Evolutionary conservation across 2,113 vertebrate genomes (phyloP), one percentile per base, ranked within the genome.

Genomic region (Argyrosomus japonicus): DNA sequence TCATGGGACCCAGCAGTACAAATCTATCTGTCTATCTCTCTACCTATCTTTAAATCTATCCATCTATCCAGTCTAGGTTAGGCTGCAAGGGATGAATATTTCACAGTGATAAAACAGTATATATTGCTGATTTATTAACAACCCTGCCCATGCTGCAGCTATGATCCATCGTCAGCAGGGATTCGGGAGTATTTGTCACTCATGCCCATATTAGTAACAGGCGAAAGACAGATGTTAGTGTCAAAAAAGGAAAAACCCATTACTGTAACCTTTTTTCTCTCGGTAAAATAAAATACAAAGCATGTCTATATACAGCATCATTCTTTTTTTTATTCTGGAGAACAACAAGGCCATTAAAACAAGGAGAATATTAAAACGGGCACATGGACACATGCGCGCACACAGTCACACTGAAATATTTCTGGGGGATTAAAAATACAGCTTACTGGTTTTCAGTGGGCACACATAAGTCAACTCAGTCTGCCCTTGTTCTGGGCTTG

Each of bases 401-500:
- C 21, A 15, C 17, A 27, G 23, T 68, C 17, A 61, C 17, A n/a
- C 5, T 27, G 29, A 48, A 68, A 68, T 23, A n/a, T 40, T 79
- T 75, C 6, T 68, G 1, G 29, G n/a, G 25, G 48, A 21, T 80
- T 68, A 77, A n/a, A 61, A 65, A 56, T 18, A 32, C 5, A 62
- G 32, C 25, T 40, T 23, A 58, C 23, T 19, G n/a, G 19, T 68
- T 86, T 61, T 63, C 53, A 67, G 56, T 40, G 47, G 17, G 17
- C 29, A 36, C 61, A n/a, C 5, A 36, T 18, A 13, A 70, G 43
- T 63, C 29, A 29, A 45, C 21, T 70, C 8, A 19, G 54, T 58
- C 68, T 84, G 5, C 50, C 47, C 53, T 74, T 81, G 27, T 45
- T 71, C 48, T 47, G 54, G 15, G 32, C 65, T 69, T 67, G 57